Evolutionary conservation across 2,797 vertebrate species (phyloP), one percentile per base, ranked within the genome.

Genomic region (Tachyglossus aculeatus): DNA sequence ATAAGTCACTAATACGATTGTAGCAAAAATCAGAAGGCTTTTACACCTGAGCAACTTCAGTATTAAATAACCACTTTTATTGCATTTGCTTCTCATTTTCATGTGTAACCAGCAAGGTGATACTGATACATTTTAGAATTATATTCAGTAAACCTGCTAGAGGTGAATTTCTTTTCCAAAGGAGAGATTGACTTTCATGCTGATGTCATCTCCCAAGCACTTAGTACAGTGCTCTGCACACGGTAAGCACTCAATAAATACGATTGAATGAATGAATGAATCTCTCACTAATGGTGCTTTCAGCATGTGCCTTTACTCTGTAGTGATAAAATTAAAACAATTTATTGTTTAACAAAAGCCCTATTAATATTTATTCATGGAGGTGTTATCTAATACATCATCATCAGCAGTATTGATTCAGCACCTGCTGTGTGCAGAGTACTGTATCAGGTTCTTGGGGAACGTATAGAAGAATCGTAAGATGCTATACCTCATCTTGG

Each of bases 71-170:
- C 57, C 38, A 53, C 43, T 54, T 45, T 40, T 58, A n/a, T n/a
- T n/a, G n/a, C n/a, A n/a, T n/a, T n/a, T n/a, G n/a, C n/a, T n/a
- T n/a, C n/a, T n/a, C n/a, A n/a, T n/a, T n/a, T 38, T 61, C 37
- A 31, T 37, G 29, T 54, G 29, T 15, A 54, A 7, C 41, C 71
- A 67, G 21, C 33, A 64, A 64, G 40, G 57, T 57, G 51, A 33
- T 25, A 51, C 34, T 55, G 66, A 41, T 62, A 58, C 29, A 33
- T 71, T 64, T 45, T 24, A 38, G 44, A 54, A 34, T 39, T 37
- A 73, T 70, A 40, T 44, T 48, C 51, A 50, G 25, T 52, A 70
- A 50, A 56, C 48, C 70, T 12, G 27, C 15, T 59, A 39, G 40
- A 47, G 63, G 34, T 41, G 11, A n/a, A n/a, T n/a, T n/a, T n/a